Evolutionary conservation across 1,140 invertebrate genomes (phyloP), one percentile per base, ranked within the genome.

Genomic region (Lanistes nyassanus): DNA sequence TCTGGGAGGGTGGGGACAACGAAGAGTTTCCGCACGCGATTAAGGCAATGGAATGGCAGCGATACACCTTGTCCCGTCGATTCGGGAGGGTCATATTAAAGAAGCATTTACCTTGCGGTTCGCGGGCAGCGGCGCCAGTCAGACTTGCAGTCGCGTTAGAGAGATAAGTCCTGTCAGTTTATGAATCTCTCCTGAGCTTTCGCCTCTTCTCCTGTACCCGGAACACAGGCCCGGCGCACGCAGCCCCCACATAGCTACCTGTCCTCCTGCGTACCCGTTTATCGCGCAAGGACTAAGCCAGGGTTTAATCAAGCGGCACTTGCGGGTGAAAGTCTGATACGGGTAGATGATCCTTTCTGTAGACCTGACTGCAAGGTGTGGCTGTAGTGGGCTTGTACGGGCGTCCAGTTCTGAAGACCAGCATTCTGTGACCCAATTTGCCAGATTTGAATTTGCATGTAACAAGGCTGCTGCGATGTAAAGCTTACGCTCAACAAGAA

Each of bases 131-230:
- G 67, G 67, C 67, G 67, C 67, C 67, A 69, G 29, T 3, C 0
- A 34, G 67, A 55, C 67, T 69, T 69, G 67, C 2, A 19, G 42
- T 23, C 29, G 67, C 51, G 67, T 69, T 69, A 69, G 36, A 19
- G n/a, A 53, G 67, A 69, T 69, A 69, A 69, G 67, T 69, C 42
- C 26, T 29, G 42, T 53, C 67, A 69, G 65, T 67, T 67, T 67
- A 67, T 67, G 65, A 67, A 67, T 31, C 65, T 67, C 67, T 47
- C 65, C 42, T 47, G 42, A 47, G 21, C 37, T 47, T 23, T 23
- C n/a, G n/a, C 65, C 34, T 51, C 67, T 51, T n/a, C 36, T 42
- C 23, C n/a, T 53, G 21, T 55, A n/a, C 67, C 37, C n/a, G 37
- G 23, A 37, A 37, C 36, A 19, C 21, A 3, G 34, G 42, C 65